phyloP scores from a whole-genome alignment of 2,113 vertebrate species.

The Solenodon paradoxus region DNA sequence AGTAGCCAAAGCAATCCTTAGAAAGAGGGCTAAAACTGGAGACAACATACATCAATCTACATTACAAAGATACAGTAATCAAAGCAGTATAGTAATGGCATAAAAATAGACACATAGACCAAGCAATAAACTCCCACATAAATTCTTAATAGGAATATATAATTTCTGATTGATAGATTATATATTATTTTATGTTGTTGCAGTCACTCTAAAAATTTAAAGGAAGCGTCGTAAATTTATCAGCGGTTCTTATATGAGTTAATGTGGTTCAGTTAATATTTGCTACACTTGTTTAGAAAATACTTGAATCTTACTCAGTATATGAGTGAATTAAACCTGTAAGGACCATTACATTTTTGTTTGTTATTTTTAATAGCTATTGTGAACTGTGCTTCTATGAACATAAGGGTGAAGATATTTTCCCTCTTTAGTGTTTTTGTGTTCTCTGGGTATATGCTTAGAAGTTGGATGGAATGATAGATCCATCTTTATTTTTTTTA shows the following conservation, averaged over 20 bases:
- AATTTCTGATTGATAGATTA: background rate
- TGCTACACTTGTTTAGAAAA: background rate
- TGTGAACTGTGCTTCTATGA: too few relatives aligned
- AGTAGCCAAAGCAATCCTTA: too few relatives aligned
- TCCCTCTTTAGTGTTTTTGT: too few relatives aligned
- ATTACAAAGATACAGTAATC: background rate
- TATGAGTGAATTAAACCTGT: background rate
- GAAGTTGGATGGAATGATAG: too few relatives aligned
- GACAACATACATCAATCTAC: background rate
- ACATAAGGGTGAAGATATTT: too few relatives aligned
- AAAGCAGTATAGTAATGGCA: too few relatives aligned
- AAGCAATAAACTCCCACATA: background rate
- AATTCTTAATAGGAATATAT: background rate
- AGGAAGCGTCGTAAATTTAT: background rate
- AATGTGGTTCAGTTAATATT: background rate
- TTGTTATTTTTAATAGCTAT: too few relatives aligned
- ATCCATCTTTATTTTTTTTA: too few relatives aligned
- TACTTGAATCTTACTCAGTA: background rate
- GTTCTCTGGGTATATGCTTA: too few relatives aligned
- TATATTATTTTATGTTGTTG: background rate
- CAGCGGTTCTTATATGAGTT: background rate
- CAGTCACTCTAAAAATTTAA: background rate
- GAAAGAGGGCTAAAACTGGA: background rate
- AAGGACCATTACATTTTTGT: constrained; percentile 7
- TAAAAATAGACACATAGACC: background rate